Percentiles rank a stretch among this genome's conserved stretches.
These are phyloP conservation scores for Halyomorpha halys DNA, from an alignment of 1,140 invertebrate species.

Conservation along the genomic window DNA sequence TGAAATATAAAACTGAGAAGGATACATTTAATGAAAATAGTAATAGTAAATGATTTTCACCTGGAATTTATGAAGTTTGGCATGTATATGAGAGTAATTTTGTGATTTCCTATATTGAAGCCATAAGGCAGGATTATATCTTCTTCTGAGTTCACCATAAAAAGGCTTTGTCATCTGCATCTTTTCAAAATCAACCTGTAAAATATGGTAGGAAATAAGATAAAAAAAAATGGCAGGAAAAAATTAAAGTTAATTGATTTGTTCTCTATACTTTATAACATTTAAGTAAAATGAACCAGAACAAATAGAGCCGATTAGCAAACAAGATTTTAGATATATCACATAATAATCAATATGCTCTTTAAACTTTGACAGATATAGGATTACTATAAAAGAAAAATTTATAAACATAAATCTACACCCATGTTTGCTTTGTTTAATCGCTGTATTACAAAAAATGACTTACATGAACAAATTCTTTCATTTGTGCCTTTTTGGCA, in stretches of 20 bases:
- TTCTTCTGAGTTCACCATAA: conserved; percentile 62
- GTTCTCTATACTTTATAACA: no score
- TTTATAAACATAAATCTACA: neutral
- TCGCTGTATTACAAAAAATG: neutral
- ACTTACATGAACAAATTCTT: conserved; percentile 53
- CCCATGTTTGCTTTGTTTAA: no score
- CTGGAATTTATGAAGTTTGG: conserved; percentile 56
- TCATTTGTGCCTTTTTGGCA: conserved; percentile 57
- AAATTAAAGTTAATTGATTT: no score
- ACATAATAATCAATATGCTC: no score
- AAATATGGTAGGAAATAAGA: conserved; percentile 17
- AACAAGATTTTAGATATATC: no score
- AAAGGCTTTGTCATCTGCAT: conserved; percentile 84
- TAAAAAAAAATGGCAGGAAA: no score
- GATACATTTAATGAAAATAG: neutral
- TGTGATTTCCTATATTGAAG: conserved; percentile 58
- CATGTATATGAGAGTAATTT: conserved; percentile 54
- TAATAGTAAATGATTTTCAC: conserved; percentile 34
- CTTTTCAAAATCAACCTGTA: conserved; percentile 66
- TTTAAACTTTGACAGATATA: no score
- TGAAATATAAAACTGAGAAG: neutral
- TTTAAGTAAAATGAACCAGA: no score
- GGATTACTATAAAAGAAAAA: no score
- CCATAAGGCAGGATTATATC: conserved; percentile 65
- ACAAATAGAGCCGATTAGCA: no score